Evolutionary conservation across 1,140 invertebrate species (phyloP).

Genomic region (Lycorma delicatula): DNA sequence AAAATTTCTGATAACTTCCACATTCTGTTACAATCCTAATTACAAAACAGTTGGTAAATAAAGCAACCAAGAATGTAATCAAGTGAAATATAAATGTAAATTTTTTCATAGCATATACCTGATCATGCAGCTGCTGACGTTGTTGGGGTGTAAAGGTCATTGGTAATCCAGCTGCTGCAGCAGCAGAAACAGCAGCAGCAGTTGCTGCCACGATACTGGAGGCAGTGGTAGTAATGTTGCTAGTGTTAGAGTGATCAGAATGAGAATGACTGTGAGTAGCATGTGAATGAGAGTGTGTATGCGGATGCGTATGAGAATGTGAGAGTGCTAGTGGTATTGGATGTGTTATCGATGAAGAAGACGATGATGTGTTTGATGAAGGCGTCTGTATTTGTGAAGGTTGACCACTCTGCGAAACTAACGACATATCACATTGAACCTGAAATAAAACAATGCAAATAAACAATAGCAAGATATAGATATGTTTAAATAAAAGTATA

Average conservation of each 20-base stretch:
- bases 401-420: too few species aligned
- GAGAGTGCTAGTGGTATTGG: conserved; percentile 20
- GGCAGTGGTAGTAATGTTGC: not conserved
- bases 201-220: not conserved
- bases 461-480: too few species aligned
- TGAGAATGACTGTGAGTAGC: too few species aligned
- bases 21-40: too few species aligned
- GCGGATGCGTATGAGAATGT: conserved; percentile 2
- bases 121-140: conserved; percentile 20
- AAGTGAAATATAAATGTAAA: too few species aligned
- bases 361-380: conserved; percentile 20
- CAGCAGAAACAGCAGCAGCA: too few species aligned
- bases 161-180: conserved; percentile 6
- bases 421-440: conserved; percentile 12
- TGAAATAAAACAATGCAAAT: not conserved
- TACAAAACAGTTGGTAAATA: too few species aligned
- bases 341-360: conserved; percentile 34
- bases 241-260: not conserved
- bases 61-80: too few species aligned
- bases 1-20: too few species aligned
- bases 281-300: not conserved
- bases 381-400: conserved; percentile 37
- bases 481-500: too few species aligned
- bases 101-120: too few species aligned
- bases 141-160: conserved; percentile 17